Percentiles rank a stretch among this genome's conserved stretches.
Conservation (phyloP, 2,888 invertebrate species). For the Tetanocera ferruginea region DNA sequence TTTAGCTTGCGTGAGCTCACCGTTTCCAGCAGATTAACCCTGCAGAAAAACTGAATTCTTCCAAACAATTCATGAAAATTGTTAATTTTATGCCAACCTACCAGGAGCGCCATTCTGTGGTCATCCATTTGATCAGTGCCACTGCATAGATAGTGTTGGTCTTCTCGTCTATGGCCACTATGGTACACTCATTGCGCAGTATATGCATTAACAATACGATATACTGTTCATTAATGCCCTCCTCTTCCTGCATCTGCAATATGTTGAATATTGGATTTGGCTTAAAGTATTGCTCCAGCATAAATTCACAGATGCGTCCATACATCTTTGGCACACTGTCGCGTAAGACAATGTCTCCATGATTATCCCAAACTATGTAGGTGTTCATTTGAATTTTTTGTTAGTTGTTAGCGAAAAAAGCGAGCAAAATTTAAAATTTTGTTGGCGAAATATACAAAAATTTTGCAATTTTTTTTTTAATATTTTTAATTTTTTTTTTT, state of each 20-base stretch:
- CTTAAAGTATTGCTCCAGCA: slow-evolving; percentile 46
- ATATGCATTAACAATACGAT: slow-evolving; percentile 44
- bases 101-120: slow-evolving; percentile 49
- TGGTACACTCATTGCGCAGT: slow-evolving; percentile 48
- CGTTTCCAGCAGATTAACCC: slow-evolving; percentile 37
- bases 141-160: slow-evolving; percentile 47
- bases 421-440: too few relatives aligned
- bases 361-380: slow-evolving; percentile 48
- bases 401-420: too few relatives aligned
- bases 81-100: not conserved
- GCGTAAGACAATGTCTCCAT: slow-evolving; percentile 45
- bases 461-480: too few relatives aligned
- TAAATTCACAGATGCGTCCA: slow-evolving; percentile 36
- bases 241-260: slow-evolving; percentile 39
- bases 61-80: not conserved
- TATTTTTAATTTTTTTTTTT: too few relatives aligned
- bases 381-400: slow-evolving; percentile 24
- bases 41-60: not conserved
- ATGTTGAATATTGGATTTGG: slow-evolving; percentile 31
- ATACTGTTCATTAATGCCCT: slow-evolving; percentile 37
- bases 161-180: slow-evolving; percentile 45
- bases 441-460: too few relatives aligned
- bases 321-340: slow-evolving; percentile 45
- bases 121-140: slow-evolving; percentile 51
- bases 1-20: slow-evolving; percentile 32